Evolutionary conservation across 2,888 invertebrate genomes (phyloP), one percentile per base, ranked within the genome.

Genomic region (Heteropelma amictum): DNA sequence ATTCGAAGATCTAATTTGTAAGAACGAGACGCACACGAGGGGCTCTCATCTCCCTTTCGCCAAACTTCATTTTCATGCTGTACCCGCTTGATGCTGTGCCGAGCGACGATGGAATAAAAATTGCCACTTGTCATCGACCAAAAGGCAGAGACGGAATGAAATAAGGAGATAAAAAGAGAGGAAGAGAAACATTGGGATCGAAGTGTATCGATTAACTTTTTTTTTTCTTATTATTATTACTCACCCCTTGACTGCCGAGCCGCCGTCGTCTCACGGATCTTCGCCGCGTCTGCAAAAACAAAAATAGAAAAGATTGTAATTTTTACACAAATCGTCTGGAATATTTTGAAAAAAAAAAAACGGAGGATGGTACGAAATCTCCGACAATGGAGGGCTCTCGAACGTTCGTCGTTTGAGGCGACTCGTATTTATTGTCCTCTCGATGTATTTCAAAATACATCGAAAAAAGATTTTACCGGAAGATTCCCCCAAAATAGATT

Each of bases 211-310:
- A n/a, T n/a, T n/a, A n/a, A n/a, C n/a, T n/a, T n/a, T n/a, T n/a
- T n/a, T n/a, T n/a, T n/a, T n/a, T n/a, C n/a, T n/a, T n/a, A n/a
- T n/a, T 58, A 14, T 38, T 35, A 12, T 12, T 10, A 84, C 87
- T 86, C 63, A 88, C 88, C 86, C 85, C 83, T 79, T 80, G 81
- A 81, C 81, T 80, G 81, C 82, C 80, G 80, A 82, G 84, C 81
- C 85, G 82, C 80, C 80, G 49, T 70, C 61, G 58, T 64, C 19
- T 76, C 26, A 45, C 45, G 60, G 47, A 65, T 77, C 49, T 65
- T 65, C 77, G 75, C 78, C 77, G 72, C 77, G 82, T 83, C 87
- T 88, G 84, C 2, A 85, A 85, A 45, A 75, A 54, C 1, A 33
- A 51, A 75, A 77, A 40, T 64, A 73, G 53, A 1, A 38, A 47